Evolutionary conservation across 2,797 vertebrate species (phyloP).

Genomic region (Brachyrhaphis roseni): DNA sequence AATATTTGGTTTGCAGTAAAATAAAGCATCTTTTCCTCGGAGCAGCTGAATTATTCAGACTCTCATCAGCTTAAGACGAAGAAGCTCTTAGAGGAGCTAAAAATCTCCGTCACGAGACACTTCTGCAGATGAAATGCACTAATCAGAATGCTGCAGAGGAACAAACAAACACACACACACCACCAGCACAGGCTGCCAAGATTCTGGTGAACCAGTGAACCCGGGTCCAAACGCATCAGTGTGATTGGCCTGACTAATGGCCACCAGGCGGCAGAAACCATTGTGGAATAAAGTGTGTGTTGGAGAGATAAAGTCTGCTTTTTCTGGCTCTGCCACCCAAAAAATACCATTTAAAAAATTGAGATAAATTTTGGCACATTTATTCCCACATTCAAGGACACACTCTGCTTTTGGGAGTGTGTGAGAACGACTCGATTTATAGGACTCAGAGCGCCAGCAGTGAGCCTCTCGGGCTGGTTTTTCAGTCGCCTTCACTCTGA

Average conservation of each 20-base stretch:
- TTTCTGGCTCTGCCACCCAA: slow-evolving; percentile 3
- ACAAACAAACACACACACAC: background rate
- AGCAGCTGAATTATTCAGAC: slow-evolving; percentile 61
- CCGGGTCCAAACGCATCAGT: slow-evolving; percentile 31
- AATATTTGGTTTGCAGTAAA: slow-evolving; percentile 36
- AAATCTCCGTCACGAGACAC: slow-evolving; percentile 37
- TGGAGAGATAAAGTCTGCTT: slow-evolving; percentile 22
- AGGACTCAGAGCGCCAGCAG: slow-evolving; percentile 9
- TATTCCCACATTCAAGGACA: slow-evolving; percentile 2
- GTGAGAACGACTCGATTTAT: slow-evolving; percentile 3
- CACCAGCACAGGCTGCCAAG: slow-evolving; percentile 13
- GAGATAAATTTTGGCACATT: background rate
- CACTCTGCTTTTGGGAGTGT: background rate
- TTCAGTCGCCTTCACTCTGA: slow-evolving; percentile 8
- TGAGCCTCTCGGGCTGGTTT: slow-evolving; percentile 28
- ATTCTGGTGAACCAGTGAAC: slow-evolving; percentile 17
- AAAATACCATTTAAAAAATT: background rate
- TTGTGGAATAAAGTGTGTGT: slow-evolving; percentile 1
- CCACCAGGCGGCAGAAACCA: slow-evolving; percentile 1
- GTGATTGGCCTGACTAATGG: slow-evolving; percentile 32
- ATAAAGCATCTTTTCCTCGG: slow-evolving; percentile 33
- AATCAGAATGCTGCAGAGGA: slow-evolving; percentile 26
- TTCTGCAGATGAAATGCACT: slow-evolving; percentile 37
- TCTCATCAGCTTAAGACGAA: slow-evolving; percentile 46
- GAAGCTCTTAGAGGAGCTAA: slow-evolving; percentile 47